Evolutionary conservation across 2,797 vertebrate species (phyloP), one percentile per base, ranked within the genome.

Genomic region (Ispidina lecontei): DNA sequence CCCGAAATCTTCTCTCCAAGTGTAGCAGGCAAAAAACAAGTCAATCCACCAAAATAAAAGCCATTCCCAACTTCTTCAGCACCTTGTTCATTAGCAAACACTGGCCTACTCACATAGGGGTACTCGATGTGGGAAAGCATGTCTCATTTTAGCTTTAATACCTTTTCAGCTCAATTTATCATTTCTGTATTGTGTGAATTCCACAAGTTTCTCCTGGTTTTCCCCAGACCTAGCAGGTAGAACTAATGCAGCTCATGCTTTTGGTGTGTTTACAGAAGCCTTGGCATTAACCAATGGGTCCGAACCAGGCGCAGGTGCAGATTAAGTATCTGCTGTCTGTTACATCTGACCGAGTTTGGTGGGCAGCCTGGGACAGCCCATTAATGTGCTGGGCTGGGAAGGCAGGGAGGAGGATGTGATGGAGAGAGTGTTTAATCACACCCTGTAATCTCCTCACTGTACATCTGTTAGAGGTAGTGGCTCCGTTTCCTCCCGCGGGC

Each of bases 381-480:
- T 92, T 58, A 74, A 47, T 19, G 88, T 3, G 2, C 26, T 0
- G 17, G 72, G 56, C 82, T 3, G 35, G 91, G 80, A 41, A 8
- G 1, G 81, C 8, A 0, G 73, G 63, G 92, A 21, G 90, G 85
- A 94, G 93, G 93, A 95, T 94, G 90, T 96, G 94, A 96, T 95
- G 95, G 96, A 95, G 93, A 91, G 89, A 86, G 93, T 95, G 87
- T 89, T 94, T 91, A 89, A 94, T 93, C 65, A 1, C 86, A 31
- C 59, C 3, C 90, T 76, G 90, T 89, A 93, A 96, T 93, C 91
- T 94, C 94, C 91, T 87, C 95, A 55, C 94, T 71, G 84, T 87
- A 85, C 96, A 96, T 93, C 96, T 96, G 93, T 75, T 90, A 5
- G 87, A 94, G 94, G 94, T 70, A 88, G 70, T 16, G 85, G 94